Percentiles rank a stretch among this genome's conserved stretches.
Evolutionary conservation across 2,797 vertebrate species (phyloP).

Genomic region (Eospalax fontanierii): DNA sequence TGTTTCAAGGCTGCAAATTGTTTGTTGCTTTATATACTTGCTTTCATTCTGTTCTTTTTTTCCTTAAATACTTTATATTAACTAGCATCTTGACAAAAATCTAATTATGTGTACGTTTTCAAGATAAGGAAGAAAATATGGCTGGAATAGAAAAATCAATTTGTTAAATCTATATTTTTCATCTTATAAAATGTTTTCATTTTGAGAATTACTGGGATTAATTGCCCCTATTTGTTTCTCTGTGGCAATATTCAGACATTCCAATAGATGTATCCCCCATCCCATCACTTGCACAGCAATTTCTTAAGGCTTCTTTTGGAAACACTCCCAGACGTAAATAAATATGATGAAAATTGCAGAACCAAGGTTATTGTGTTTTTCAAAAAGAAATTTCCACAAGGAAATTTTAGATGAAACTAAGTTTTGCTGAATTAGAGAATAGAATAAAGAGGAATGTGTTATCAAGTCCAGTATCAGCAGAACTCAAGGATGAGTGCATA

Average conservation of each 20-base stretch:
- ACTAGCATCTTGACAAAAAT: slow-evolving; percentile 66
- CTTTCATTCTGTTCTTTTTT: slow-evolving; percentile 33
- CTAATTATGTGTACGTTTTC: slow-evolving; percentile 37
- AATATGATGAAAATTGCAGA: slow-evolving; percentile 79
- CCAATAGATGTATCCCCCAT: slow-evolving; percentile 8
- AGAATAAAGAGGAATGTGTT: slow-evolving; percentile 18
- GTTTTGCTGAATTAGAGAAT: slow-evolving; percentile 71
- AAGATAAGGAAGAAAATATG: slow-evolving; percentile 51
- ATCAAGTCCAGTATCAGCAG: neutral
- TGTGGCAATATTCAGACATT: slow-evolving; percentile 59
- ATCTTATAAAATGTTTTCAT: slow-evolving; percentile 76
- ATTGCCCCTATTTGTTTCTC: slow-evolving; percentile 76
- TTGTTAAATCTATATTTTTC: slow-evolving; percentile 76
- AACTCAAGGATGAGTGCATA: neutral
- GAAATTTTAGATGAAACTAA: slow-evolving; percentile 31
- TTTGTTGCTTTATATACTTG: slow-evolving; percentile 66
- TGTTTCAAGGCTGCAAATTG: slow-evolving; percentile 75
- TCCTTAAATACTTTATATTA: slow-evolving; percentile 63
- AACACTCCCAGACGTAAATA: slow-evolving; percentile 74
- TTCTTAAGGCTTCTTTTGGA: slow-evolving; percentile 74
- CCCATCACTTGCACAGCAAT: slow-evolving; percentile 43
- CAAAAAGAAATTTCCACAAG: slow-evolving; percentile 61
- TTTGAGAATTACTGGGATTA: slow-evolving; percentile 79
- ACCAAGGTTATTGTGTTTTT: slow-evolving; percentile 61
- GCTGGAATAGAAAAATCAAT: slow-evolving; percentile 71